Evolutionary conservation across 2,113 vertebrate genomes (phyloP).

Genomic region (Stictonetta naevosa): DNA sequence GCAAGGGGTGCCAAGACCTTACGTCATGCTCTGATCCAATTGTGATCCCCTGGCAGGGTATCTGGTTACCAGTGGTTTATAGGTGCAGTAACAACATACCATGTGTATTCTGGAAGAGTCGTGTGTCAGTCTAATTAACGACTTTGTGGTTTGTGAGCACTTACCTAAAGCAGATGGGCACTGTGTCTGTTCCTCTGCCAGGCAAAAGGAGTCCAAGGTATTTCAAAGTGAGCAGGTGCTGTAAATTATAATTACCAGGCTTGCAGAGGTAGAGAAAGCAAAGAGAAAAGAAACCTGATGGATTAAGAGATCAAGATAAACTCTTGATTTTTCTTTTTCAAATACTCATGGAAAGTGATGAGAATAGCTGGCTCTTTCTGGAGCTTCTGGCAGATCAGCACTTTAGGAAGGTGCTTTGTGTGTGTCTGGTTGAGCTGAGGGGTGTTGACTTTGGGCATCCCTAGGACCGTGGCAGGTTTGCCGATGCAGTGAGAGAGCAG

Average conservation of each 20-base stretch:
- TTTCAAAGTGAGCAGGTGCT: constrained; percentile 75
- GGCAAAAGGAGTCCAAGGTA: constrained; percentile 49
- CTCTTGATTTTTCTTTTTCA: neutral
- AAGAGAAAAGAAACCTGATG: constrained; percentile 47
- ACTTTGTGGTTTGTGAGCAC: constrained; percentile 67
- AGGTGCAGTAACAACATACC: constrained; percentile 51
- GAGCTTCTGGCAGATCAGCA: neutral
- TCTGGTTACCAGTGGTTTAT: constrained; percentile 11
- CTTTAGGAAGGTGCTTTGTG: neutral
- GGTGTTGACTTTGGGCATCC: neutral
- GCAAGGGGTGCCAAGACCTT: constrained; percentile 18
- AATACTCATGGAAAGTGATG: neutral
- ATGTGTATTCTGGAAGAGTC: constrained; percentile 55
- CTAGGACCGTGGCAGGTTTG: neutral
- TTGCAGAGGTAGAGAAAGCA: constrained; percentile 46
- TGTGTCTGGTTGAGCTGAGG: neutral
- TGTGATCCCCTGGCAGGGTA: constrained; percentile 44
- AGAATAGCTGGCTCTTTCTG: neutral
- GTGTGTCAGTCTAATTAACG: constrained; percentile 73
- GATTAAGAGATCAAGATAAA: constrained; percentile 71
- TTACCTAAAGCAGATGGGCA: constrained; percentile 70
- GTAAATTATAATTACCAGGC: constrained; percentile 66
- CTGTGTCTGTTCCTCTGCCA: constrained; percentile 72
- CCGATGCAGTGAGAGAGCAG: neutral
- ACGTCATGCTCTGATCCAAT: constrained; percentile 19